A percentile compares a stretch with the other conserved stretches of the same genome.
These are phyloP conservation scores for Anguilla rostrata DNA, from an alignment of 2,113 vertebrate genomes.

Conservation along the genomic window DNA sequence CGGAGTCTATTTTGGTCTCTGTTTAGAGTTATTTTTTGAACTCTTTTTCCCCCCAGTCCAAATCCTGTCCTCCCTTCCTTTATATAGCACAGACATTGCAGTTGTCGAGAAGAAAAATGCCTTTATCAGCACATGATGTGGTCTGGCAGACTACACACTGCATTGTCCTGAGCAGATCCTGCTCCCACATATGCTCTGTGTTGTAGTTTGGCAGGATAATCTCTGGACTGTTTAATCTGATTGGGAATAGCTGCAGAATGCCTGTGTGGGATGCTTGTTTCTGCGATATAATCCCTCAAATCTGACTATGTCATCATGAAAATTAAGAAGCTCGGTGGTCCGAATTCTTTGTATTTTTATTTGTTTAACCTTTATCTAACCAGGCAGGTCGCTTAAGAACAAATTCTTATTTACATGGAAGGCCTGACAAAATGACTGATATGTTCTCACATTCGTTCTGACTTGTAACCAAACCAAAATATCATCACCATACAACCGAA, in stretches of 20 bases:
- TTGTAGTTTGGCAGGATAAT: neutral
- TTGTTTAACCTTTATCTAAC: too few relatives aligned
- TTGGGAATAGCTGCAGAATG: neutral
- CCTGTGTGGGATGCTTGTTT: neutral
- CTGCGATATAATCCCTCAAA: slow-evolving; percentile 8
- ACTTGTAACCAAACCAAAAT: neutral
- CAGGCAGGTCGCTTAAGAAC: too few relatives aligned
- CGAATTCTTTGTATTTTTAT: neutral
- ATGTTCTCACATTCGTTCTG: neutral
- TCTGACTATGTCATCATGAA: neutral
- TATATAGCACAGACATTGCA: neutral
- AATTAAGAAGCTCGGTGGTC: neutral
- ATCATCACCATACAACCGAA: neutral
- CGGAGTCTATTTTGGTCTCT: neutral
- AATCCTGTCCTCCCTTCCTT: neutral
- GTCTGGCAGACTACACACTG: neutral
- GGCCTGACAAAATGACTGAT: neutral
- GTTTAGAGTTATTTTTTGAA: neutral
- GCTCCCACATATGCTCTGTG: neutral
- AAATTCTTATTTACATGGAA: too few relatives aligned
- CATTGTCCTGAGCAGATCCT: neutral
- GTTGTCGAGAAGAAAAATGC: neutral
- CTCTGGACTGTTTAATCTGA: neutral
- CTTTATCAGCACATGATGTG: neutral
- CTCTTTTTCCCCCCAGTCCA: neutral